Evolutionary conservation across 2,797 vertebrate species (phyloP).

Genomic region (Peromyscus eremicus): DNA sequence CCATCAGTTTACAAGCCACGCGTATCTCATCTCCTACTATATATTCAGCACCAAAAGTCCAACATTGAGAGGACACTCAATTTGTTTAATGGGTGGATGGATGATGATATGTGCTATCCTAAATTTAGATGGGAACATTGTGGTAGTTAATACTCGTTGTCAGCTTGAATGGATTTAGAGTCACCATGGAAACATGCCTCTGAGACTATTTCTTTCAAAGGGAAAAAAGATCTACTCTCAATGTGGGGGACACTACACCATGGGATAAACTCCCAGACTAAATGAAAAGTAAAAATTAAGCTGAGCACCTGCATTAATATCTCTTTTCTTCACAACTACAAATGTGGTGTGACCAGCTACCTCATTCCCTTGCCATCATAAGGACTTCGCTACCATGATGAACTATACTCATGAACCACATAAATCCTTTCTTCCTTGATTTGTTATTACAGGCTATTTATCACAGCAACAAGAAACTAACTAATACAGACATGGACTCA

Average conservation of each 20-base stretch:
- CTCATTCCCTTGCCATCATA: neutral
- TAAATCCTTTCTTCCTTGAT: neutral
- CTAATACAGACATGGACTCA: neutral
- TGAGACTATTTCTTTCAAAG: neutral
- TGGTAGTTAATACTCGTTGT: neutral
- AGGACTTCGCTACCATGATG: neutral
- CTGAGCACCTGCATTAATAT: neutral
- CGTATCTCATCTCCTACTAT: neutral
- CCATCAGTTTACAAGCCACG: neutral
- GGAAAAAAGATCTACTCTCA: neutral
- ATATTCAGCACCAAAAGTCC: neutral
- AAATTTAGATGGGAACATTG: slow-evolving; percentile 16
- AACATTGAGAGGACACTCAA: no score
- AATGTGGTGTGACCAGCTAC: neutral
- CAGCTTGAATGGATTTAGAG: neutral
- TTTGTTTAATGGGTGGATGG: neutral
- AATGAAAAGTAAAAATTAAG: neutral
- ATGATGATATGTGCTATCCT: neutral
- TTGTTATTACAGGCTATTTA: neutral
- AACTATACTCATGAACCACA: neutral
- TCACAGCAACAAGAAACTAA: neutral
- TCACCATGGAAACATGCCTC: neutral
- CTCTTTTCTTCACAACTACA: neutral
- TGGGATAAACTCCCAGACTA: neutral
- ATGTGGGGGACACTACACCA: neutral